Evolutionary conservation across 2,888 invertebrate species (phyloP).

Genomic region (Andrena hattorfiana): DNA sequence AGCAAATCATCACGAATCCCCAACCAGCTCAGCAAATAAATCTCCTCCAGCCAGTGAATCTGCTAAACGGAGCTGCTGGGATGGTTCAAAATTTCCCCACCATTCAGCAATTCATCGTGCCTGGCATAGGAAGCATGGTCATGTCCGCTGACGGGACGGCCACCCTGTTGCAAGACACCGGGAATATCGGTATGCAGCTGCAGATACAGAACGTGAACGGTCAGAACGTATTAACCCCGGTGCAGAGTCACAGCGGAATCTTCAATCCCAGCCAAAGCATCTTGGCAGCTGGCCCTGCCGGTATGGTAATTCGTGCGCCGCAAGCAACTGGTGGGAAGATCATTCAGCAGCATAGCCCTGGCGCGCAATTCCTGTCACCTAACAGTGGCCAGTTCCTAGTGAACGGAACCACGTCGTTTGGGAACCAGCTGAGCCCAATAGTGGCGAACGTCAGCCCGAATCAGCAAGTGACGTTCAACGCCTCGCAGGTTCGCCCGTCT

Average conservation of each 20-base stretch:
- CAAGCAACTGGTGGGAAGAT: slow-evolving; percentile 90
- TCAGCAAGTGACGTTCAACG: slow-evolving; percentile 88
- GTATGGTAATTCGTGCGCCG: slow-evolving; percentile 92
- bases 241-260: slow-evolving; percentile 88
- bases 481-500: slow-evolving; percentile 85
- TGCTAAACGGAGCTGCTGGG: slow-evolving; percentile 90
- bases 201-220: slow-evolving; percentile 93
- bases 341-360: slow-evolving; percentile 89
- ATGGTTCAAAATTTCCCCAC: slow-evolving; percentile 92
- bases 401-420: slow-evolving; percentile 89
- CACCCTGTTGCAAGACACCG: slow-evolving; percentile 90
- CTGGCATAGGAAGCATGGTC: slow-evolving; percentile 93
- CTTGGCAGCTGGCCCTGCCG: slow-evolving; percentile 88
- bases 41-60: slow-evolving; percentile 92
- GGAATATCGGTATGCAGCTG: slow-evolving; percentile 90
- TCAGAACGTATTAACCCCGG: slow-evolving; percentile 91
- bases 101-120: slow-evolving; percentile 93
- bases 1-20: slow-evolving; percentile 88
- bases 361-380: slow-evolving; percentile 91
- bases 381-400: slow-evolving; percentile 91
- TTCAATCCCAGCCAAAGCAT: slow-evolving; percentile 90
- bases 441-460: slow-evolving; percentile 91
- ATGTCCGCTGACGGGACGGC: slow-evolving; percentile 92
- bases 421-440: slow-evolving; percentile 92
- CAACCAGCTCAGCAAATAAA: slow-evolving; percentile 88